Evolutionary conservation across 1,140 invertebrate genomes (phyloP), one percentile per base, ranked within the genome.

Genomic region (Thrips palmi): DNA sequence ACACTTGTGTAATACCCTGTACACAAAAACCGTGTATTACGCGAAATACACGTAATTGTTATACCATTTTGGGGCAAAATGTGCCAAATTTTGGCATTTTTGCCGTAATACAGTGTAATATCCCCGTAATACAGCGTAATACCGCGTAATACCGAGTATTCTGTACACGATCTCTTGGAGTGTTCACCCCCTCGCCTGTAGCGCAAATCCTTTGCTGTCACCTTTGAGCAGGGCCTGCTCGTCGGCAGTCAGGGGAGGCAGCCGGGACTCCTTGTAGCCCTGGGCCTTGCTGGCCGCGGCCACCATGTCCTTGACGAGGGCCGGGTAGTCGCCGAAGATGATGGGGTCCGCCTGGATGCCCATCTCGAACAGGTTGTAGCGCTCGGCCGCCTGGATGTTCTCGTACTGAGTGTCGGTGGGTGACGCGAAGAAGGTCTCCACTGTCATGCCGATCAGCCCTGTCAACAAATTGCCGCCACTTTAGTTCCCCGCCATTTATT

Each of bases 371-470:
- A 37, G 40, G 25, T 37, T 43, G n/a, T 18, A 24, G 34, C 40
- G 5, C 19, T 21, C 12, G 22, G 22, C 12, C 29, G 18, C 2
- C 14, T 38, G 31, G 6, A 21, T 34, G n/a, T 24, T 23, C 17
- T 6, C 24, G 23, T n/a, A n/a, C n/a, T n/a, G 12, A 19, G 10
- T 11, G 31, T 30, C 11, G 45, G 65, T 57, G 1, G 71, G 68
- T 47, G 71, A 64, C 10, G 62, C 65, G 69, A 70, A 77, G 14
- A 64, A 66, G 0, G 62, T 62, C 45, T 70, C 65, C 30, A 72
- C 42, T 0, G 65, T 64, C 35, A 78, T 68, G 22, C 71, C 73
- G 23, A 75, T 63, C 51, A 64, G 57, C 24, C 71, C 71, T 63
- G 55, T 8, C 52, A 55, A 39, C 44, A 33, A 37, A 35, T 37